These are phyloP conservation scores for Oncorhynchus tshawytscha DNA, from an alignment of 2,113 vertebrate genomes.

Conservation along the genomic window DNA sequence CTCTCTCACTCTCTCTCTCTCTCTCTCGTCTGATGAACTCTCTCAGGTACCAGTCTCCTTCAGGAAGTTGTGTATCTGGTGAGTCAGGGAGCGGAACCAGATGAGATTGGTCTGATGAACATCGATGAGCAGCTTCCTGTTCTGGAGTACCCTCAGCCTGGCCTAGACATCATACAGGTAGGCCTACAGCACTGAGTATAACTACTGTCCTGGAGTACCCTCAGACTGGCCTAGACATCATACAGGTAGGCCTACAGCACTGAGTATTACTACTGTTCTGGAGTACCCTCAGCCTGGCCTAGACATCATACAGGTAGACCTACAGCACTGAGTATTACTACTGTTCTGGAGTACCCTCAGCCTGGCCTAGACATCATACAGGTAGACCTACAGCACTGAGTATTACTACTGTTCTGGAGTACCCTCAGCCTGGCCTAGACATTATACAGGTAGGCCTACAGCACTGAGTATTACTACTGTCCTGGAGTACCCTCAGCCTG, in stretches of 20 bases:
- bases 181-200: too few relatives aligned
- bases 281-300: constrained; percentile 96
- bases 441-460: too few relatives aligned
- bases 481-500: constrained; percentile 93
- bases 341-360: too few relatives aligned
- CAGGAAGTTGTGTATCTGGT: constrained; percentile 97
- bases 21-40: constrained; percentile 37
- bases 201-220: too few relatives aligned
- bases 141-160: constrained; percentile 94
- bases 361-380: too few relatives aligned
- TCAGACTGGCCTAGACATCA: too few relatives aligned
- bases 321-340: too few relatives aligned
- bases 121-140: constrained; percentile 98
- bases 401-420: neutral
- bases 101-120: constrained; percentile 98
- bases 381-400: too few relatives aligned
- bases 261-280: constrained; percentile 72
- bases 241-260: too few relatives aligned
- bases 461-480: constrained; percentile 63
- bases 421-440: too few relatives aligned
- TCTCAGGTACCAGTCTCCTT: constrained; percentile 89
- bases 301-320: constrained; percentile 92
- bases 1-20: constrained; percentile 26
- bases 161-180: constrained; percentile 98
- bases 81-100: constrained; percentile 95